phyloP scores from a whole-genome alignment of 2,888 invertebrate species.

The Caenorhabditis auriculariae region DNA sequence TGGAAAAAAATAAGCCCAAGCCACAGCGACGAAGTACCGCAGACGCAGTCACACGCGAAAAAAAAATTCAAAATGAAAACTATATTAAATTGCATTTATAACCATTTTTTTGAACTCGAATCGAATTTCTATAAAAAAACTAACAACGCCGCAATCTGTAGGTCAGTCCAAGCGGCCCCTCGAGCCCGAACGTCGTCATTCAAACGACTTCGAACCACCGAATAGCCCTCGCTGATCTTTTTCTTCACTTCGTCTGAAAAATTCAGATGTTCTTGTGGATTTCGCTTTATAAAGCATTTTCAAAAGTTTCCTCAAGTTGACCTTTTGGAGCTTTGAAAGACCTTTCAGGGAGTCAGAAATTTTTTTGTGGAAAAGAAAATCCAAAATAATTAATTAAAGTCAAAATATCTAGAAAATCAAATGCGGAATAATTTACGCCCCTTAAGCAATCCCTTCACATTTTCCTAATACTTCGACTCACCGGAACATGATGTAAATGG shows the following conservation, averaged over 20 bases:
- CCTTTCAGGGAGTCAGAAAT: no score
- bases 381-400: no score
- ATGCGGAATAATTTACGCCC: not conserved
- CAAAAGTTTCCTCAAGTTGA: not conserved
- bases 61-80: not conserved
- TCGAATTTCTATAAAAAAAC: slow-evolving; percentile 11
- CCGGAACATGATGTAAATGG: slow-evolving; percentile 60
- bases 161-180: slow-evolving; percentile 62
- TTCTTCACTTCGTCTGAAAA: slow-evolving; percentile 66
- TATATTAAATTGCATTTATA: not conserved
- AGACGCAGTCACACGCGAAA: not conserved
- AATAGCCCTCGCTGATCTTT: slow-evolving; percentile 67
- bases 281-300: no score
- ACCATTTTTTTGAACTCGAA: no score
- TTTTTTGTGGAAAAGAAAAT: no score
- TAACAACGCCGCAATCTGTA: slow-evolving; percentile 64
- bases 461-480: slow-evolving; percentile 8
- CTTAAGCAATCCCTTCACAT: not conserved
- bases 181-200: slow-evolving; percentile 63
- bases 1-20: slow-evolving; percentile 11
- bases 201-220: slow-evolving; percentile 65
- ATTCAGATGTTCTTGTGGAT: not conserved
- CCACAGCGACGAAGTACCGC: not conserved
- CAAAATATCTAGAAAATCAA: slow-evolving; percentile 2
- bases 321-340: no score